Evolutionary conservation across 2,113 vertebrate genomes (phyloP), one percentile per base, ranked within the genome.

Genomic region (Anolis sagrei): DNA sequence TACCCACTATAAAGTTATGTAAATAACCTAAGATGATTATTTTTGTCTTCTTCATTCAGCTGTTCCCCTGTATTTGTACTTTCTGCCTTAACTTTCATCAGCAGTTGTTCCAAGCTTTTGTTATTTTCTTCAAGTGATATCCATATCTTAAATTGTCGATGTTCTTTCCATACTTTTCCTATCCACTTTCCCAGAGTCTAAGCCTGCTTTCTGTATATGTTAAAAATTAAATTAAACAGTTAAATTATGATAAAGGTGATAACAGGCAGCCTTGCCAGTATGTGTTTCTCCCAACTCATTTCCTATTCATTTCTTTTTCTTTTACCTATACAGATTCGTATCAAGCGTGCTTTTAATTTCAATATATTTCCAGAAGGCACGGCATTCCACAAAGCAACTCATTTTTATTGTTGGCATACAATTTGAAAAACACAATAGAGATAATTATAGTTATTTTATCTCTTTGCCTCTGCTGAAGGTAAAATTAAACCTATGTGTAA

Each of bases 341-440:
- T 72, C 21, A 21, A 10, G 70, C 19, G 11, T 44, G 14, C 1
- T 76, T 68, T 21, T 68, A 23, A 1, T 4, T 82, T 83, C 76
- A 79, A 88, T 61, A 39, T 34, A 54, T 73, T 49, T 7, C 72
- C 54, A 66, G n/a, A 82, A 2, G 49, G 27, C n/a, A 77, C 1
- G 11, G 18, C 27, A 29, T 74, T 75, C 77, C 36, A 73, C 36
- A 80, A 73, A 74, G 51, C 36, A 64, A 49, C 78, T 79, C 73
- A 39, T 88, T 83, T 13, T 7, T 82, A 90, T 88, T 84, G 64
- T 0, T 51, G 88, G 49, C 44, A 86, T 79, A 89, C 23, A 79
- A 10, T 66, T 64, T 49, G 27, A 2, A 72, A 0, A 86, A 19
- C 23, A 32, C 19, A 49, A 13, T 13, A 85, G 48, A 51, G 76